Base-by-base conservation (phyloP, 2,113 vertebrate genomes). In the Campylomormyrus numenius region DNA sequence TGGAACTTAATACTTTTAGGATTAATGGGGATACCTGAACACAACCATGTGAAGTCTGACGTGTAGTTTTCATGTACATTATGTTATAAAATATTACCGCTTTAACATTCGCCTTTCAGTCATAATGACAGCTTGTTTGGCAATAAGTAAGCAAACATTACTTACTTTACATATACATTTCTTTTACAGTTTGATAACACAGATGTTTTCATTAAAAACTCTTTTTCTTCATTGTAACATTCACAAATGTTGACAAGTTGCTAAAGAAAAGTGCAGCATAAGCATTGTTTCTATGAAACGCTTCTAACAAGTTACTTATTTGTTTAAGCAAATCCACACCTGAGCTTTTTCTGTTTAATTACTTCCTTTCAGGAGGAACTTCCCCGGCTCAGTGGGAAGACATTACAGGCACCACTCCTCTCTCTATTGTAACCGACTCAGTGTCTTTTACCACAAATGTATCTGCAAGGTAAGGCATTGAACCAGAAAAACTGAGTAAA, bases 371-470 rank as follows among this genome's bases (percentile, higher is more conserved):
- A 99, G 98, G 98, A 89, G 98, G 98, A 1, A 99, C 98, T 0
- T 99, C 98, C 0, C 98, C 98, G 2, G 98, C 98, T 0, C 98
- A 99, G 92, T 99, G 98, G 98, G 98, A 99, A 92, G 98, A 99
- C 90, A 99, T 99, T 93, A 99, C 98, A 0, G 98, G 98, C 92
- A 99, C 98, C 7, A 99, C 98, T 13, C 98, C 98, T 0, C 95
- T 99, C 92, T 98, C 98, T 0, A 99, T 99, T 83, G 94, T 97
- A 5, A 98, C 96, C 0, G 97, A 99, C 90, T 97, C 97, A 0
- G 98, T 99, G 93, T 99, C 98, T 88, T 99, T 99, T 92, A 85
- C 90, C 0, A 70, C 80, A 45, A 89, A 74, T 7, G 45, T 90
- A 1, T 86, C 90, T 89, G 83, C 58, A 27, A 88, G 87, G 87